Evolutionary conservation across 1,140 invertebrate species (phyloP).

Genomic region (Lucilia sericata): DNA sequence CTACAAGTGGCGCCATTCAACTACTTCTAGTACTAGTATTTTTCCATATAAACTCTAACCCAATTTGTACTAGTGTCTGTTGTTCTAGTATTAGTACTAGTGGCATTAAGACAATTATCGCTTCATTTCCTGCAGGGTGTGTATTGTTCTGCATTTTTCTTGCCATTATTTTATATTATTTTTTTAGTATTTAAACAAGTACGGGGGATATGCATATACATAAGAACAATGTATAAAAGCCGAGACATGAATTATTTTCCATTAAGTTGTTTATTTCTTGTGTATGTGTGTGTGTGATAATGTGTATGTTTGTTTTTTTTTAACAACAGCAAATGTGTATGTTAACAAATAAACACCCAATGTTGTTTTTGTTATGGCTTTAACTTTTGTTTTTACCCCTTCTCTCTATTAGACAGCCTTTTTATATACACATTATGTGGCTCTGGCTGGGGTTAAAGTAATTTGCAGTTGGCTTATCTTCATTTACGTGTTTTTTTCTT

Average conservation of each 20-base stretch:
- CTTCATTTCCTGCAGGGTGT: too few species aligned
- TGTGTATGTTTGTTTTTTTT: not conserved
- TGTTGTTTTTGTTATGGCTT: not conserved
- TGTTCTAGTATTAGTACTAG: too few species aligned
- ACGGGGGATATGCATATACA: not conserved
- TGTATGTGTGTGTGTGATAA: not conserved
- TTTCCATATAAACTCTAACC: too few species aligned
- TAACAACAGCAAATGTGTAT: slow-evolving; percentile 10
- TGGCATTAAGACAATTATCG: too few species aligned
- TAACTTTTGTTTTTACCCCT: not conserved
- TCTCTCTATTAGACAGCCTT: not conserved
- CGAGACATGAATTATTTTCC: slow-evolving; percentile 15
- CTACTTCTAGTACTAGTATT: too few species aligned
- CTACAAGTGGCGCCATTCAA: too few species aligned
- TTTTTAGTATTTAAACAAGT: not conserved
- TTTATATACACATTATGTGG: slow-evolving; percentile 17
- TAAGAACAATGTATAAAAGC: not conserved
- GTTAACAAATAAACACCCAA: slow-evolving; percentile 20
- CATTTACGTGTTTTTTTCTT: not conserved
- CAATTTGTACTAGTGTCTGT: too few species aligned
- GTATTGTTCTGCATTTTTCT: not conserved
- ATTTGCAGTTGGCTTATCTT: slow-evolving; percentile 39
- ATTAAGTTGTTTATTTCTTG: not conserved
- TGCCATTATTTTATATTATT: not conserved
- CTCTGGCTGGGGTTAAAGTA: slow-evolving; percentile 23